Evolutionary conservation across 2,888 invertebrate species (phyloP).

Genomic region (Caenorhabditis sp.): DNA sequence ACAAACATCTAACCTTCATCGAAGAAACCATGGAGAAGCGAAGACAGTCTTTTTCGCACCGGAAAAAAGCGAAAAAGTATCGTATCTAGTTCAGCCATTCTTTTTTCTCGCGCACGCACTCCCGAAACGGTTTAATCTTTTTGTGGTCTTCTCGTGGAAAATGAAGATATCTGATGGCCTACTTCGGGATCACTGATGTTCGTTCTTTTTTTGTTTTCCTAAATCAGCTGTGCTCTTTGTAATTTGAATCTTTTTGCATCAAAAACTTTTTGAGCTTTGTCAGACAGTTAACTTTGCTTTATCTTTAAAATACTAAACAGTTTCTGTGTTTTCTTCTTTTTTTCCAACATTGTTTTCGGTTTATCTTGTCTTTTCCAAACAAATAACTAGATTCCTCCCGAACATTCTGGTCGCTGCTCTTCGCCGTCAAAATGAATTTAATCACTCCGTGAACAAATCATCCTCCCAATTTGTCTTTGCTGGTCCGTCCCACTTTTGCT

Average conservation of each 20-base stretch:
- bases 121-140: constrained; percentile 24
- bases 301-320: too few species aligned
- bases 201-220: constrained; percentile 6
- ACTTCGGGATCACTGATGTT: constrained; percentile 29
- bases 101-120: constrained; percentile 17
- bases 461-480: constrained; percentile 39
- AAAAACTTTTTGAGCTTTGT: constrained; percentile 3
- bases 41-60: constrained; percentile 23
- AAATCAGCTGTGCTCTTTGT: constrained; percentile 14
- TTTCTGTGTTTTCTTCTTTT: too few species aligned
- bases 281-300: background rate
- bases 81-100: constrained; percentile 40
- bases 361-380: constrained; percentile 7
- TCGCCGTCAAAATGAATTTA: constrained; percentile 32
- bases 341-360: background rate
- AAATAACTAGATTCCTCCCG: background rate
- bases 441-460: constrained; percentile 23
- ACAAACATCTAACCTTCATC: constrained; percentile 22
- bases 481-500: constrained; percentile 11
- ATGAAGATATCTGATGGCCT: constrained; percentile 37
- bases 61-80: constrained; percentile 20
- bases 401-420: background rate
- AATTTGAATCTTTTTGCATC: background rate
- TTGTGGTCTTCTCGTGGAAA: background rate
- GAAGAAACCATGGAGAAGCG: constrained; percentile 38